These are phyloP conservation scores for Xenus cinereus DNA, from an alignment of 2,113 vertebrate genomes.

Conservation along the genomic window DNA sequence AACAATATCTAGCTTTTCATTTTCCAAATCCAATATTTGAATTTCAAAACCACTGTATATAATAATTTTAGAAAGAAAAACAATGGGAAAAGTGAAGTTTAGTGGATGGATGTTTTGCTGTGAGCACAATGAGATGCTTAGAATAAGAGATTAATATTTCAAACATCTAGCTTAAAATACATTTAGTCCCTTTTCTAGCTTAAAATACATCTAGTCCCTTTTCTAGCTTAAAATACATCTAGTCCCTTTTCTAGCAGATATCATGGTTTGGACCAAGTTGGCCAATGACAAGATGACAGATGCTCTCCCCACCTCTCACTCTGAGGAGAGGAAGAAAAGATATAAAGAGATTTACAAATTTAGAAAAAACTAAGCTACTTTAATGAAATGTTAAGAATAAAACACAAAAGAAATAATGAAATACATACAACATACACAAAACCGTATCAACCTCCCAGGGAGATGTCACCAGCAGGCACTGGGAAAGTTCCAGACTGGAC, in stretches of 20 bases:
- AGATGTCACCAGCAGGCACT: too few relatives aligned
- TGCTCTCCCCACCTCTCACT: too few relatives aligned
- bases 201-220: background rate
- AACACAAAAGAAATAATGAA: too few relatives aligned
- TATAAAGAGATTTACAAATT: too few relatives aligned
- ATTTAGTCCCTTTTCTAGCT: background rate
- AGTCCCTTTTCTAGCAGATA: background rate
- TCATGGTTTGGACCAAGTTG: too few relatives aligned
- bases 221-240: background rate
- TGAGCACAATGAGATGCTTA: background rate
- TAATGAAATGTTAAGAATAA: too few relatives aligned
- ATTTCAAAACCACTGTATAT: background rate
- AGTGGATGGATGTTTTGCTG: background rate
- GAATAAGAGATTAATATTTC: background rate
- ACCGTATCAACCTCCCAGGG: too few relatives aligned
- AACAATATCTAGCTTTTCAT: background rate
- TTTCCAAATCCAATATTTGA: background rate
- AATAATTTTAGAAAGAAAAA: background rate
- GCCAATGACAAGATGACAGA: too few relatives aligned
- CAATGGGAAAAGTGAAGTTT: background rate
- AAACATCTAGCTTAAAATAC: background rate
- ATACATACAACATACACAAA: too few relatives aligned
- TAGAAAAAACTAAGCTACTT: too few relatives aligned
- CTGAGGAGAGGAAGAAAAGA: too few relatives aligned
- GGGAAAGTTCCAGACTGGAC: too few relatives aligned